Base-by-base conservation (phyloP, 2,797 vertebrate genomes). In the Brotula barbata region DNA sequence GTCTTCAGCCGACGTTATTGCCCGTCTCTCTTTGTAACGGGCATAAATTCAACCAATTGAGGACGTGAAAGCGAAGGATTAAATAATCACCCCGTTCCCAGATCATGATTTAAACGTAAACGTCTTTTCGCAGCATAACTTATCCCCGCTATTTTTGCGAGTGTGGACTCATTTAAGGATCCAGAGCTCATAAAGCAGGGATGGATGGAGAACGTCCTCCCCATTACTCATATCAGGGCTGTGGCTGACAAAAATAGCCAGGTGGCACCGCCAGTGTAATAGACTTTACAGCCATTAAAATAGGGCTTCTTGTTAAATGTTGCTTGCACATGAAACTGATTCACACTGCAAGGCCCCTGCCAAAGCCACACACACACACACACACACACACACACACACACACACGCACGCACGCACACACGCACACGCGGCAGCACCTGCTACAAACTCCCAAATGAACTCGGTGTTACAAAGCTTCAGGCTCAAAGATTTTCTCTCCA, bases 211-310 rank as follows among this genome's bases (percentile, higher is more conserved):
- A 73, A 77, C 54, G 62, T 68, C 34, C 47, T 37, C 58, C 64
- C 69, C 43, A 61, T 85, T 80, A 70, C 59, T 81, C 65, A 77
- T 56, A 68, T 63, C 61, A 60, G 5, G 25, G 34, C 28, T 51
- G 64, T 31, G 70, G 71, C 72, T 72, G 71, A 79, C 62, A 54
- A 73, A 73, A 81, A 85, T 66, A 71, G 43, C 71, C 77, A 80
- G 63, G 70, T 81, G 67, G 71, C 69, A 64, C 59, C 47, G 62
- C 33, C 49, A 51, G 44, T 76, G 73, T 62, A 75, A 77, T 72
- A 61, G 56, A 78, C 73, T 69, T 78, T 60, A 72, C 44, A 72
- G 28, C 55, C 55, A 73, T 80, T 85, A 74, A 68, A 83, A 75
- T 36, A 64, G 67, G 79, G 50, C 23, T 28, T 58, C 60, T 50